Evolutionary conservation across 2,888 invertebrate species (phyloP).

Genomic region (Leucozona laternaria): DNA sequence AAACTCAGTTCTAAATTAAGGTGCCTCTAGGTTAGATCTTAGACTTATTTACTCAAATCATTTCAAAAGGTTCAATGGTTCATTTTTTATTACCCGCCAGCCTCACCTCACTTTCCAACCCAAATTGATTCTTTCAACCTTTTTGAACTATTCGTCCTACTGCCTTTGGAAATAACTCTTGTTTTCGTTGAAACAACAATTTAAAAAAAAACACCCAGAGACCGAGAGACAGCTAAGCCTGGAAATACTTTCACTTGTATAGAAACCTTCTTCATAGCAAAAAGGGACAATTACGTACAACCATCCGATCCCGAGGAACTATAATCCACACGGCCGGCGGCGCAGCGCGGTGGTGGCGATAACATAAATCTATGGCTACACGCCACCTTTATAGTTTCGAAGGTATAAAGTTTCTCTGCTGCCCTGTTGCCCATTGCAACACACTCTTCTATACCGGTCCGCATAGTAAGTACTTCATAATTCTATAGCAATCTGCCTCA

Average conservation of each 20-base stretch:
- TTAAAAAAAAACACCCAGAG: background rate
- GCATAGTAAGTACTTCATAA: slow-evolving; percentile 12
- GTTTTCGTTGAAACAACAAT: background rate
- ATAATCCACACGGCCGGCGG: slow-evolving; percentile 7
- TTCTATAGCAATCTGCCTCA: slow-evolving; percentile 3
- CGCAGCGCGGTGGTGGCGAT: background rate
- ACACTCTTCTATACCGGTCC: background rate
- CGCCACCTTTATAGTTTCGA: background rate
- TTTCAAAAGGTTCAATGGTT: background rate
- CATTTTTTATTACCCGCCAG: background rate
- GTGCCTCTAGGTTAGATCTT: background rate
- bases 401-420: slow-evolving; percentile 20
- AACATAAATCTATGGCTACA: slow-evolving; percentile 13
- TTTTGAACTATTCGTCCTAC: slow-evolving; percentile 20
- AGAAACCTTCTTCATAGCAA: slow-evolving; percentile 8
- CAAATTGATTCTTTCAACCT: slow-evolving; percentile 15
- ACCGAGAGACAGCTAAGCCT: background rate
- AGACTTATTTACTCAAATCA: background rate
- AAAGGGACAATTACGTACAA: slow-evolving; percentile 24
- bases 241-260: slow-evolving; percentile 18
- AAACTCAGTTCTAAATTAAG: background rate
- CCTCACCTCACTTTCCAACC: background rate
- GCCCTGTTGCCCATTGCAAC: background rate
- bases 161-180: slow-evolving; percentile 23
- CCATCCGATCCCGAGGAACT: background rate